phyloP scores from a whole-genome alignment of 2,113 vertebrate genomes.

The Takifugu bimaculatus region DNA sequence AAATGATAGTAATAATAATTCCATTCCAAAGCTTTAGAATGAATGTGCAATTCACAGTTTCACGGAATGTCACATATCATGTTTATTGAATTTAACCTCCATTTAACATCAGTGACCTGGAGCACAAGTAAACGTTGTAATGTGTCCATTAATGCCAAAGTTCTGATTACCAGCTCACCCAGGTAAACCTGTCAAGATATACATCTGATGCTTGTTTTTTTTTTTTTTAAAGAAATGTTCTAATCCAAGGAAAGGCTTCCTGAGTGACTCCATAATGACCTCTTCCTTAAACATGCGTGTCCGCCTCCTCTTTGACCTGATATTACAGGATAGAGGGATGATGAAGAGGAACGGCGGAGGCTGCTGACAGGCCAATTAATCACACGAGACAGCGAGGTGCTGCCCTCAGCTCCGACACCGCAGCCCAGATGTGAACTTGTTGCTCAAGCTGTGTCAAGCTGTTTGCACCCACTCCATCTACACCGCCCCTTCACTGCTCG shows the following conservation, averaged over 20 bases:
- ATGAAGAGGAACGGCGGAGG: conserved; percentile 41
- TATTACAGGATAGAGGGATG: conserved; percentile 40
- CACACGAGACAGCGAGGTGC: conserved; percentile 27
- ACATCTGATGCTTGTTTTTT: too few relatives aligned
- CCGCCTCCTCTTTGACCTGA: conserved; percentile 26
- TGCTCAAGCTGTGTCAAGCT: conserved; percentile 3
- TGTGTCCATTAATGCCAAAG: too few relatives aligned
- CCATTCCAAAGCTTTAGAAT: not conserved
- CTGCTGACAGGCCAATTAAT: conserved; percentile 52
- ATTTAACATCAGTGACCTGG: too few relatives aligned
- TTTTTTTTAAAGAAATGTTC: not conserved
- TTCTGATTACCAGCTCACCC: too few relatives aligned
- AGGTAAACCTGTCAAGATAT: too few relatives aligned
- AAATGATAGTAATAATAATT: too few relatives aligned
- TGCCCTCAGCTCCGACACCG: conserved; percentile 24
- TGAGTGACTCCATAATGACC: conserved; percentile 4
- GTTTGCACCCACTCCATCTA: not conserved
- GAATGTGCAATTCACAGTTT: not conserved
- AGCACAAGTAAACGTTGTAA: too few relatives aligned
- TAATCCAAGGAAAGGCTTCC: not conserved
- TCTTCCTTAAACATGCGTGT: conserved; percentile 5
- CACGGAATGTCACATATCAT: too few relatives aligned
- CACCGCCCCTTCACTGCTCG: not conserved
- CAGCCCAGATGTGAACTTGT: conserved; percentile 6
- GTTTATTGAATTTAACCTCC: too few relatives aligned